Evolutionary conservation across 2,113 vertebrate species (phyloP).

Genomic region (Rhea pennata): DNA sequence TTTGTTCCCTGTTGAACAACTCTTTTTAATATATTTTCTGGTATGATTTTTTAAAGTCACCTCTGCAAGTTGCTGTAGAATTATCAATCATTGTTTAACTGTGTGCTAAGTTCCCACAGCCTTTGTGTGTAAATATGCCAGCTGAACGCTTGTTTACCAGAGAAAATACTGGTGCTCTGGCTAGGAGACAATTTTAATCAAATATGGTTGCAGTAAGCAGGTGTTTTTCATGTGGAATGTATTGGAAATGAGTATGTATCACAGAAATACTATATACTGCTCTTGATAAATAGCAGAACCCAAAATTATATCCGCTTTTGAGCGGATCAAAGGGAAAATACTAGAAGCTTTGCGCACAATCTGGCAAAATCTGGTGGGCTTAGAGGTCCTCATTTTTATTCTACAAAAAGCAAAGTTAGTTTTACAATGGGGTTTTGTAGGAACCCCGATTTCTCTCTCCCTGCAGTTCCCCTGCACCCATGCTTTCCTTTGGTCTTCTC

Average conservation of each 20-base stretch:
- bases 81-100: conserved; percentile 58
- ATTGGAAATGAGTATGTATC: conserved; percentile 49
- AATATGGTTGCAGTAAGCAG: conserved; percentile 33
- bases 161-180: conserved; percentile 46
- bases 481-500: not conserved
- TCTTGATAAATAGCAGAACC: conserved; percentile 47
- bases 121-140: conserved; percentile 59
- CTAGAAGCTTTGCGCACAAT: not conserved
- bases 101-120: conserved; percentile 34
- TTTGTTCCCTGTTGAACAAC: not conserved
- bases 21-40: conserved; percentile 25
- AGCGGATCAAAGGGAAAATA: conserved; percentile 1
- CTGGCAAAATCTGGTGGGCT: not conserved
- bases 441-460: not conserved
- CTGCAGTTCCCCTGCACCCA: not conserved
- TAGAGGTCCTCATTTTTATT: not conserved
- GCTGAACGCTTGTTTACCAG: conserved; percentile 48
- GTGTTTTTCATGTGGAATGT: conserved; percentile 56
- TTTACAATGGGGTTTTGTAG: not conserved
- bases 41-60: conserved; percentile 47
- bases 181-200: conserved; percentile 59
- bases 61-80: conserved; percentile 31
- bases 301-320: conserved; percentile 12
- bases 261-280: conserved; percentile 44
- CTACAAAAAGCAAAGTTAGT: not conserved